Evolutionary conservation across 2,797 vertebrate species (phyloP).

Genomic region (Agapornis canus): DNA sequence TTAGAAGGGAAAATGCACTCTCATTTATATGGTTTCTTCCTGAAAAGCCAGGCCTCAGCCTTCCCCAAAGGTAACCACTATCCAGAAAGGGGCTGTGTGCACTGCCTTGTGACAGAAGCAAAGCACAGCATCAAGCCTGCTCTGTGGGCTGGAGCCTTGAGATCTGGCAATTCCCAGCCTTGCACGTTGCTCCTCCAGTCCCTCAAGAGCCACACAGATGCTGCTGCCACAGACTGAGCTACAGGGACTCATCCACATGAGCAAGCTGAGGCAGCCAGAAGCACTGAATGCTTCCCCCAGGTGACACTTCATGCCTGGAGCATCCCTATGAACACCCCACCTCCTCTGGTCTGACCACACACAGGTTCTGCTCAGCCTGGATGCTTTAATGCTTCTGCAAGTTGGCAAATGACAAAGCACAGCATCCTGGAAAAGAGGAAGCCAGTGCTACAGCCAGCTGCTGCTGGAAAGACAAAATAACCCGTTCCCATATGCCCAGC

Average conservation of each 20-base stretch:
- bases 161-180: background rate
- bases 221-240: background rate
- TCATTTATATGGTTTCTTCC: background rate
- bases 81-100: background rate
- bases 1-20: background rate
- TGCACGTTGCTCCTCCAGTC: background rate
- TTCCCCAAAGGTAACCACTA: background rate
- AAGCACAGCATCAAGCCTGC: background rate
- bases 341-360: fast-evolving
- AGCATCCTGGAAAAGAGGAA: background rate
- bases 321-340: background rate
- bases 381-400: background rate
- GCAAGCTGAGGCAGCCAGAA: background rate
- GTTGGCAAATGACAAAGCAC: background rate
- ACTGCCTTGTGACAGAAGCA: background rate
- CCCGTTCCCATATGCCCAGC: background rate
- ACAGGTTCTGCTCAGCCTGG: background rate
- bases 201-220: fast-evolving
- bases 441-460: background rate
- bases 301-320: background rate
- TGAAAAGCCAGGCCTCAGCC: background rate
- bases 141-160: background rate
- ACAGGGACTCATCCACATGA: background rate
- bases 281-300: background rate
- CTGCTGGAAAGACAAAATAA: background rate